Evolutionary conservation across 2,113 vertebrate genomes (phyloP).

Genomic region (Proterorhinus semilunaris): DNA sequence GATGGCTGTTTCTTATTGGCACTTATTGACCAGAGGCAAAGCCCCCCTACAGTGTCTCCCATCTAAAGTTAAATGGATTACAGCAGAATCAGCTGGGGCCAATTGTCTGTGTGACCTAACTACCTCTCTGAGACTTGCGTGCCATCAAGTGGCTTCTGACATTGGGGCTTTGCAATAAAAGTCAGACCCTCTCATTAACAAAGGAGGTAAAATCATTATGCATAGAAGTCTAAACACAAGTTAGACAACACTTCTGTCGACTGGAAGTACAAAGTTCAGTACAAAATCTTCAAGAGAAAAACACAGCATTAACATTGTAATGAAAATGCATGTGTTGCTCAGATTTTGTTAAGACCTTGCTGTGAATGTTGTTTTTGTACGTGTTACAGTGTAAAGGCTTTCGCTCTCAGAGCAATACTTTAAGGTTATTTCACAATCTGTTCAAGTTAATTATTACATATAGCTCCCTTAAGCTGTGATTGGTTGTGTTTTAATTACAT

Average conservation of each 20-base stretch:
- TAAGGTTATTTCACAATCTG: background rate
- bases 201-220: background rate
- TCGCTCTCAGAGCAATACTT: background rate
- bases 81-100: slow-evolving; percentile 54
- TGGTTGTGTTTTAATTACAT: slow-evolving; percentile 69
- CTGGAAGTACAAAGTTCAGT: too few species aligned
- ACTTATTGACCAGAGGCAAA: slow-evolving; percentile 68
- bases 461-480: slow-evolving; percentile 44
- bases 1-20: slow-evolving; percentile 68
- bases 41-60: slow-evolving; percentile 65
- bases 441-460: slow-evolving; percentile 11
- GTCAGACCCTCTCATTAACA: slow-evolving; percentile 12
- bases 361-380: background rate
- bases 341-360: too few species aligned
- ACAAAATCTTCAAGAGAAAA: too few species aligned
- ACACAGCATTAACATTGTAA: too few species aligned
- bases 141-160: slow-evolving; percentile 45
- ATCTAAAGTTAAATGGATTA: slow-evolving; percentile 69
- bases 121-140: slow-evolving; percentile 45
- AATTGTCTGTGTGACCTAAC: slow-evolving; percentile 48
- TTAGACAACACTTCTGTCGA: too few species aligned
- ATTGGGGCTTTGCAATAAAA: slow-evolving; percentile 14
- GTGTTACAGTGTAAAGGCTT: background rate
- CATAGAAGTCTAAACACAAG: background rate
- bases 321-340: too few species aligned